Evolutionary conservation across 2,797 vertebrate genomes (phyloP).

Genomic region (Pelodytes ibericus): DNA sequence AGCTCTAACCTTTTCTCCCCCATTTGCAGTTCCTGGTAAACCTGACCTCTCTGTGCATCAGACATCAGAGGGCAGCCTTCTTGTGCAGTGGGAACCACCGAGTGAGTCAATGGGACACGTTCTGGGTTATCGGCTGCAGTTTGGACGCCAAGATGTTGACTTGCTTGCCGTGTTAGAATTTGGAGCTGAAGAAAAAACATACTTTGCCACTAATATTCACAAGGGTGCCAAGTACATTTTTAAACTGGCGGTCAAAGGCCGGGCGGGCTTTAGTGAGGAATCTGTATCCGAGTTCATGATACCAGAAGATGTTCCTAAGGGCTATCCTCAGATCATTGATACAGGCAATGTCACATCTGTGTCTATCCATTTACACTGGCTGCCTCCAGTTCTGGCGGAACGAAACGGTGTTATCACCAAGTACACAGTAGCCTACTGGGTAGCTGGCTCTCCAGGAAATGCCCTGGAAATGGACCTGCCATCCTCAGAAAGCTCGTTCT

Average conservation of each 20-base stretch:
- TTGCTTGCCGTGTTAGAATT: conserved; percentile 91
- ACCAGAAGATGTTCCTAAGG: conserved; percentile 87
- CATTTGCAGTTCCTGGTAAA: conserved; percentile 84
- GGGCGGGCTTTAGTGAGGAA: conserved; percentile 91
- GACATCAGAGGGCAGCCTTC: conserved; percentile 82
- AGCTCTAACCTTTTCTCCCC: conserved; percentile 30
- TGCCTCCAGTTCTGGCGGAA: conserved; percentile 91
- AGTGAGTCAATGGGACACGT: conserved; percentile 78
- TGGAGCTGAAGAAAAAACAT: conserved; percentile 78
- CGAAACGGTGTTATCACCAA: conserved; percentile 89
- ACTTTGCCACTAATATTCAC: conserved; percentile 81
- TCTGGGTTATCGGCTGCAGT: conserved; percentile 92
- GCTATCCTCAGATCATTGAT: conserved; percentile 89
- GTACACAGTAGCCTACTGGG: conserved; percentile 93
- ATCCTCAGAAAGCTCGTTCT: conserved; percentile 82
- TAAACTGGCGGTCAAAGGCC: conserved; percentile 89
- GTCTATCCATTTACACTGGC: conserved; percentile 91
- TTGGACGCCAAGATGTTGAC: conserved; percentile 84
- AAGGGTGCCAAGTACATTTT: conserved; percentile 93
- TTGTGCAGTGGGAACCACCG: conserved; percentile 86
- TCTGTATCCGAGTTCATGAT: conserved; percentile 78
- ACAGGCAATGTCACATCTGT: conserved; percentile 84
- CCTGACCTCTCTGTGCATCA: conserved; percentile 88
- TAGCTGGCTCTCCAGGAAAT: conserved; percentile 73
- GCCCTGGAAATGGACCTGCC: conserved; percentile 84